These are phyloP conservation scores for Venustoraphidia nigricollis DNA, from an alignment of 2,888 invertebrate genomes.

Conservation along the genomic window DNA sequence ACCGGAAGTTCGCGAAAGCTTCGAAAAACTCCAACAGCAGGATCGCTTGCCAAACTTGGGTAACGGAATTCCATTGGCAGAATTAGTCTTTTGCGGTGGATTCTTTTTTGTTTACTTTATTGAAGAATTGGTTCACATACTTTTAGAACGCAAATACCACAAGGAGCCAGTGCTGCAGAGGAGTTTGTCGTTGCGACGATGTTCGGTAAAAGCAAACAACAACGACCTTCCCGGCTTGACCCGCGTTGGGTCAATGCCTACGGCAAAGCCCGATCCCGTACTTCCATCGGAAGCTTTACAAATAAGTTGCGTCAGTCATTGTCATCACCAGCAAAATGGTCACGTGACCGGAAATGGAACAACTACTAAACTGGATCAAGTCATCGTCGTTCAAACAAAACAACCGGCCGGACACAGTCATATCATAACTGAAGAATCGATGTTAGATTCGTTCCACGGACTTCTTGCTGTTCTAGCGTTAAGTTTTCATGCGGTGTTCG, in stretches of 20 bases:
- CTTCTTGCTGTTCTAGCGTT: slow-evolving; percentile 46
- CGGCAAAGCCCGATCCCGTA: no score
- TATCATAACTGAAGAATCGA: slow-evolving; percentile 19
- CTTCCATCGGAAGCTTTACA: neutral
- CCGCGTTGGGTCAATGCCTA: slow-evolving; percentile 11
- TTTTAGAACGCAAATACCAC: slow-evolving; percentile 30
- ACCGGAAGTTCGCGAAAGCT: slow-evolving; percentile 45
- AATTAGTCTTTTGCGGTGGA: slow-evolving; percentile 42
- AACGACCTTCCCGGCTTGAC: neutral
- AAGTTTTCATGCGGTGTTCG: slow-evolving; percentile 52
- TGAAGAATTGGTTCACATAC: slow-evolving; percentile 42
- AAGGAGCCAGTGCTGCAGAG: slow-evolving; percentile 32
- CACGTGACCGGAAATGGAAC: slow-evolving; percentile 11
- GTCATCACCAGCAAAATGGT: slow-evolving; percentile 7
- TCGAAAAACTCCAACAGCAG: slow-evolving; percentile 29
- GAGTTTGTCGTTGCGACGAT: slow-evolving; percentile 34
- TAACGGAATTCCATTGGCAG: slow-evolving; percentile 33
- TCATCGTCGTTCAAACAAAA: no score
- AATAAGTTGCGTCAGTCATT: slow-evolving; percentile 11
- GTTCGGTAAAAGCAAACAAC: neutral
- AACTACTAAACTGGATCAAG: no score
- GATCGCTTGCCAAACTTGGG: slow-evolving; percentile 29
- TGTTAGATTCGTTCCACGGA: slow-evolving; percentile 36
- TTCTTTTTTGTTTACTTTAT: slow-evolving; percentile 48
- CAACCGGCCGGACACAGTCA: slow-evolving; percentile 8